Evolutionary conservation across 2,888 invertebrate species (phyloP).

Genomic region (Drosophila paranaensis): DNA sequence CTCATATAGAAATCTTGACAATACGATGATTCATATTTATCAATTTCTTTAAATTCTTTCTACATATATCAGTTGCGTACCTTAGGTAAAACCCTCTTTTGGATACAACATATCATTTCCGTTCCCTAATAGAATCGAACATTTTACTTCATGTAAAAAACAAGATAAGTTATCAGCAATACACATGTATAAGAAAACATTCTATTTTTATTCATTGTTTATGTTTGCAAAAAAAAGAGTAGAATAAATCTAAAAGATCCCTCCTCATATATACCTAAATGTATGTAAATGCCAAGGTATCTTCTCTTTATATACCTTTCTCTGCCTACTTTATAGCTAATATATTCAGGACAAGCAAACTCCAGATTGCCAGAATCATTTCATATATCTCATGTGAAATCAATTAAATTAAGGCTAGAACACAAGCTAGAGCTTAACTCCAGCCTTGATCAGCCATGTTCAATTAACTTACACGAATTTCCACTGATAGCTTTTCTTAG

Average conservation of each 20-base stretch:
- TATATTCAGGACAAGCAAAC: not conserved
- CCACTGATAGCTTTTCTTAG: not conserved
- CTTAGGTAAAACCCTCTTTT: not conserved
- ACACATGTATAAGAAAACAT: not conserved
- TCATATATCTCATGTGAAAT: too few relatives aligned
- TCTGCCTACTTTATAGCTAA: not conserved
- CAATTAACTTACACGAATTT: conserved; percentile 1
- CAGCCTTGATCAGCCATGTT: conserved; percentile 1
- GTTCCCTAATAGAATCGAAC: not conserved
- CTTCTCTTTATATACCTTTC: too few relatives aligned
- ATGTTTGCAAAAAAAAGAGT: not conserved
- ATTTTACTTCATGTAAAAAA: not conserved
- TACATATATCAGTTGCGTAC: not conserved
- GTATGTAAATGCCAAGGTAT: too few relatives aligned
- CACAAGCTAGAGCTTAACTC: too few relatives aligned
- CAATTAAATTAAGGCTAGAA: too few relatives aligned
- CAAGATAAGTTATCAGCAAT: conserved; percentile 1
- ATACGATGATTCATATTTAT: not conserved
- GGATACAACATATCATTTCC: not conserved
- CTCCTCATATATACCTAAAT: too few relatives aligned
- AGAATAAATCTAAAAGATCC: not conserved
- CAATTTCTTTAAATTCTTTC: not conserved
- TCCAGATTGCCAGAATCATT: too few relatives aligned
- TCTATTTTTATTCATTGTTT: not conserved
- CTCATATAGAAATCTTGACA: not conserved